A percentile compares a stretch with the other conserved stretches of the same genome.
Evolutionary conservation across 2,888 invertebrate species (phyloP).

Genomic region (Digitonthophagus gazella): DNA sequence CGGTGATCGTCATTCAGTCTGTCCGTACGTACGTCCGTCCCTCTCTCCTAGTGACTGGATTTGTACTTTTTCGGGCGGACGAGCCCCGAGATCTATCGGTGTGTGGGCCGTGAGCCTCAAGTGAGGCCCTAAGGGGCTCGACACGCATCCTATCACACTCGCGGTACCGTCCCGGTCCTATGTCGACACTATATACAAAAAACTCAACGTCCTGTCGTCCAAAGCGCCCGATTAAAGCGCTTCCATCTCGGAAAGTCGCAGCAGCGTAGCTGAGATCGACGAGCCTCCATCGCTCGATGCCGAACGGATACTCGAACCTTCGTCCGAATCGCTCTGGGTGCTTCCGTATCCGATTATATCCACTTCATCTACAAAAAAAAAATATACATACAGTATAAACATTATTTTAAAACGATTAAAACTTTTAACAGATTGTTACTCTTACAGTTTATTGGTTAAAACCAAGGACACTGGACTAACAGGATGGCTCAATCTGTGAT

Average conservation of each 20-base stretch:
- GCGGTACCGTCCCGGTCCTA: no score
- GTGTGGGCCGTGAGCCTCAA: not conserved
- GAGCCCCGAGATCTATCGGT: no score
- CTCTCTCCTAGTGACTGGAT: no score
- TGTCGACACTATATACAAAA: no score
- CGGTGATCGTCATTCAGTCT: not conserved
- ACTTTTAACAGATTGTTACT: no score
- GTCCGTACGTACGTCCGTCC: not conserved
- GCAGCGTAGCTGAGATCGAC: slow-evolving; percentile 65
- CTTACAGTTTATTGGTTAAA: no score
- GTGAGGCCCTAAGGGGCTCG: not conserved
- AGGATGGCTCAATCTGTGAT: no score
- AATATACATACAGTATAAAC: not conserved
- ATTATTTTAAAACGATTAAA: not conserved
- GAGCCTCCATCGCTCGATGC: slow-evolving; percentile 71
- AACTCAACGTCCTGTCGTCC: no score
- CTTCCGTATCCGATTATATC: slow-evolving; percentile 84
- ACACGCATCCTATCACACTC: no score
- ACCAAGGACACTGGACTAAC: no score
- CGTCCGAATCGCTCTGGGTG: slow-evolving; percentile 81
- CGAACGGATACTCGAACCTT: slow-evolving; percentile 76
- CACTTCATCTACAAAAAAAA: slow-evolving; percentile 47
- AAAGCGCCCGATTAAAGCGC: not conserved
- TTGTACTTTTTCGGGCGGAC: no score
- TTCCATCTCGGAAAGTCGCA: slow-evolving; percentile 52